Evolutionary conservation across 2,888 invertebrate species (phyloP), one percentile per base, ranked within the genome.

Genomic region (Orthosia incerta): DNA sequence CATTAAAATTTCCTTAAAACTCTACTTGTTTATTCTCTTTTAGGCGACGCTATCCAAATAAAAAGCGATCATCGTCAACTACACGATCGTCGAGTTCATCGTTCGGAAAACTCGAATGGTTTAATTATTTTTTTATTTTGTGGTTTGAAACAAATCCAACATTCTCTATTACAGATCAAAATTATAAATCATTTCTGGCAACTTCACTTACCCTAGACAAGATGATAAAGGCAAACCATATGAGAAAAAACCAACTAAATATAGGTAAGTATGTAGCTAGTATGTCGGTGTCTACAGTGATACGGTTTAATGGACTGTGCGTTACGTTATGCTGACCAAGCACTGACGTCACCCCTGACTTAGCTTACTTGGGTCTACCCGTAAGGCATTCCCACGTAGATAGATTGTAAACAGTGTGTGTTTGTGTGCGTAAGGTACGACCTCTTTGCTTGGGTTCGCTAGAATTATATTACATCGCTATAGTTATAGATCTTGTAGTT

Each of bases 261-360:
- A 39, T 39, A 39, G 9, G n/a, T 50, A 69, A 51, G 39, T 45
- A 70, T 23, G 59, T 68, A 63, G 57, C 13, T 66, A 69, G 50
- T 66, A 51, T 23, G 55, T 56, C 48, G 55, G 46, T 64, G 74
- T 76, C 79, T 84, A 82, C 71, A 72, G 82, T 57, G 82, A 79
- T 82, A 71, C 64, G 79, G 86, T 74, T 80, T 80, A 85, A 86
- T 85, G 86, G 84, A 85, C 76, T 74, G 86, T 84, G 72, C 64
- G 57, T 48, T 53, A 51, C 75, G 75, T 71, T 73, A 50, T 74
- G 85, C 84, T 85, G 86, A 85, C 82, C 73, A 63, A 56, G 56
- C 76, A 72, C 50, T 61, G 46, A 65, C 31, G 70, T 60, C 75
- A 74, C n/a, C 73, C 80, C 76, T 85, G 86, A 85, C 82, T 86